These are phyloP conservation scores for Heterotilapia buettikoferi DNA, from an alignment of 2,113 vertebrate species.

Conservation along the genomic window DNA sequence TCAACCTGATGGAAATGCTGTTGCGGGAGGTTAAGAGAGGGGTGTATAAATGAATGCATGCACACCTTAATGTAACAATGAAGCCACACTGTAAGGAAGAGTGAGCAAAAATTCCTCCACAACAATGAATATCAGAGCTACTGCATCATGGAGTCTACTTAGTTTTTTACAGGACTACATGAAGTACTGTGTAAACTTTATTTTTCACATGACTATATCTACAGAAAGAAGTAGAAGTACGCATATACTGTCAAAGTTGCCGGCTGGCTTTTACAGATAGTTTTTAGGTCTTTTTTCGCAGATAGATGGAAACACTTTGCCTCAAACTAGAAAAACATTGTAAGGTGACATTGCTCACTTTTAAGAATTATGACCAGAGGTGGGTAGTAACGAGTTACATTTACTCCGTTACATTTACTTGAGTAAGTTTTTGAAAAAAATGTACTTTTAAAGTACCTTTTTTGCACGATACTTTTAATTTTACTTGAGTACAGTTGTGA, in stretches of 20 bases:
- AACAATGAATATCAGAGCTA: neutral
- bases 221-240: neutral
- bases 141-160: neutral
- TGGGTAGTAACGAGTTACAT: too few relatives aligned
- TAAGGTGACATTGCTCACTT: neutral
- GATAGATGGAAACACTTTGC: neutral
- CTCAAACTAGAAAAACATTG: slow-evolving; percentile 11
- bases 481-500: too few relatives aligned
- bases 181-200: neutral
- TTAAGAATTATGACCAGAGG: neutral
- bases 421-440: too few relatives aligned
- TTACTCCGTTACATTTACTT: too few relatives aligned
- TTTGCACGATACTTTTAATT: too few relatives aligned
- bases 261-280: neutral
- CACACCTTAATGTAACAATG: neutral
- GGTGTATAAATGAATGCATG: neutral
- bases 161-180: neutral
- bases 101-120: neutral
- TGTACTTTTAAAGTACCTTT: too few relatives aligned
- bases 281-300: neutral
- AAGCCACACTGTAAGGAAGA: neutral
- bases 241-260: neutral
- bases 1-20: neutral
- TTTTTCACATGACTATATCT: neutral
- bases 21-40: neutral